Evolutionary conservation across 2,888 invertebrate species (phyloP).

Genomic region (Allolobophora icterica): DNA sequence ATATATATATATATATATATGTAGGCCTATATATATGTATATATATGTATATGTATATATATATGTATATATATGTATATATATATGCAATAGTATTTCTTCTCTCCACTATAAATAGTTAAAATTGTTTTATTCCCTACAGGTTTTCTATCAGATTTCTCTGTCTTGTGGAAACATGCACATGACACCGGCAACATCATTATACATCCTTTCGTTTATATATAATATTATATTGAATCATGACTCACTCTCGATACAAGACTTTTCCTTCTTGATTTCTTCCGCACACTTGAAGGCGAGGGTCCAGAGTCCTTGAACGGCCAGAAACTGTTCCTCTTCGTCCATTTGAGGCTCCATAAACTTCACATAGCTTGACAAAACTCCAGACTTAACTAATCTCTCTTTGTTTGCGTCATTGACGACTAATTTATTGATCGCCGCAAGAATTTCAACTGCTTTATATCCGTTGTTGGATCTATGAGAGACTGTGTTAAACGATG

Average conservation of each 20-base stretch:
- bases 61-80: no score
- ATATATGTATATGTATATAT: no score
- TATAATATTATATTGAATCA: not conserved
- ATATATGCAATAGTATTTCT: not conserved
- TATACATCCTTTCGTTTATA: no score
- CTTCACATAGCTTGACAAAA: not conserved
- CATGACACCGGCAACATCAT: not conserved
- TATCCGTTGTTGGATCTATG: conserved; percentile 52
- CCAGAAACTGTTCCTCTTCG: not conserved
- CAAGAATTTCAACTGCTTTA: conserved; percentile 55
- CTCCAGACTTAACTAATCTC: conserved; percentile 32
- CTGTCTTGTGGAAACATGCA: not conserved
- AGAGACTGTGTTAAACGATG: conserved; percentile 49
- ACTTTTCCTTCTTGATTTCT: conserved; percentile 33
- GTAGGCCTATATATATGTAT: no score
- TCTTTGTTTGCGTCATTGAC: conserved; percentile 57
- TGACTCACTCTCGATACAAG: conserved; percentile 36
- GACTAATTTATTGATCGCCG: conserved; percentile 55
- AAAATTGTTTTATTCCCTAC: not conserved
- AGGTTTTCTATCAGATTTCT: not conserved
- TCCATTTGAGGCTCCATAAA: not conserved
- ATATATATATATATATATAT: no score
- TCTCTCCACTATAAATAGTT: not conserved
- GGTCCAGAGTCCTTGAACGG: conserved; percentile 42
- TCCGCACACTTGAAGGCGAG: conserved; percentile 39